These are phyloP conservation scores for Morpho helenor DNA, from an alignment of 2,888 invertebrate genomes.

Conservation along the genomic window DNA sequence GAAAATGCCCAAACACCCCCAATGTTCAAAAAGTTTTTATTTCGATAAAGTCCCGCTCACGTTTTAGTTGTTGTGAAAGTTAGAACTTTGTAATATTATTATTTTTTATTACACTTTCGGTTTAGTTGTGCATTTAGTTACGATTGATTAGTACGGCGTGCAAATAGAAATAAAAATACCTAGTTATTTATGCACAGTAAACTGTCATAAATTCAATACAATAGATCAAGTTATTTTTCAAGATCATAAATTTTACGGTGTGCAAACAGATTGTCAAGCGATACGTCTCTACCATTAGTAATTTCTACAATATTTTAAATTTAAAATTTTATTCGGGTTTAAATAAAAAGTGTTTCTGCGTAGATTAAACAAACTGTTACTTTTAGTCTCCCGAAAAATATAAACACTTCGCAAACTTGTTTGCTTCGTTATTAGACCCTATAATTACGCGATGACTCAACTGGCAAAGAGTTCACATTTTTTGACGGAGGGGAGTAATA, in stretches of 20 bases:
- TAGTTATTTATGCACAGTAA: too few species aligned
- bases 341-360: too few species aligned
- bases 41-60: slow-evolving; percentile 60
- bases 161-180: slow-evolving; percentile 43
- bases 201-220: too few species aligned
- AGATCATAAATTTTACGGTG: too few species aligned
- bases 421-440: slow-evolving; percentile 28
- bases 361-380: background rate
- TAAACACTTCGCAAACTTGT: slow-evolving; percentile 7
- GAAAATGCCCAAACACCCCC: slow-evolving; percentile 56
- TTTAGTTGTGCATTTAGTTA: slow-evolving; percentile 51
- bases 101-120: slow-evolving; percentile 40
- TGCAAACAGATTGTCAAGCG: too few species aligned
- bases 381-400: slow-evolving; percentile 4
- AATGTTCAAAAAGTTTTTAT: slow-evolving; percentile 56
- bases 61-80: slow-evolving; percentile 45
- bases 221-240: background rate
- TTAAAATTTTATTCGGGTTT: too few species aligned
- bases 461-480: slow-evolving; percentile 53
- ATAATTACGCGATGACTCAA: slow-evolving; percentile 54
- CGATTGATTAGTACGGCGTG: slow-evolving; percentile 60
- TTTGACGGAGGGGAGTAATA: slow-evolving; percentile 51
- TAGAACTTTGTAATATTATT: slow-evolving; percentile 52
- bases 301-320: too few species aligned
- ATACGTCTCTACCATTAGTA: too few species aligned